A percentile compares a stretch with the other conserved stretches of the same genome.
Conservation (phyloP, 2,888 invertebrate genomes). For the Oligia latruncula region DNA sequence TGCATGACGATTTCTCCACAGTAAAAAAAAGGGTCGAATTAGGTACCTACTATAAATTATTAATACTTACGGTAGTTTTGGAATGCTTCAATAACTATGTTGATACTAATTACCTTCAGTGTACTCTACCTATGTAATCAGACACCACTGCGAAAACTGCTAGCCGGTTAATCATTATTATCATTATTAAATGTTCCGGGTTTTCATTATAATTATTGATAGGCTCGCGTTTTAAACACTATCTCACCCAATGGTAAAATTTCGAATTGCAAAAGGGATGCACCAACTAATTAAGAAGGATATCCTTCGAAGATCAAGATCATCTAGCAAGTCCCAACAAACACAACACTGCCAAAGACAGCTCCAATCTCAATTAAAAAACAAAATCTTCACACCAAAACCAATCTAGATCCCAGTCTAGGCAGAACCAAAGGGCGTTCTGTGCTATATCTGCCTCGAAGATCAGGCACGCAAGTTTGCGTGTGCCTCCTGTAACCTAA, state of each 20-base stretch:
- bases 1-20: too few species aligned
- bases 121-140: not conserved
- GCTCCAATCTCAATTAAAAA: slow-evolving; percentile 1
- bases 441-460: slow-evolving; percentile 65
- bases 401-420: slow-evolving; percentile 61
- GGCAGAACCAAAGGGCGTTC: slow-evolving; percentile 59
- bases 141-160: not conserved
- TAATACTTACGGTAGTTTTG: not conserved
- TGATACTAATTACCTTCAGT: not conserved
- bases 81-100: too few species aligned
- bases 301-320: too few species aligned
- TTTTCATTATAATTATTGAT: not conserved
- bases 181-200: too few species aligned
- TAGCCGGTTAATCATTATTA: not conserved
- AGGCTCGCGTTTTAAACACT: not conserved
- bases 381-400: slow-evolving; percentile 44
- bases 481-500: slow-evolving; percentile 73
- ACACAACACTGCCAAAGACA: not conserved
- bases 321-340: not conserved
- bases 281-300: too few species aligned
- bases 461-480: slow-evolving; percentile 78
- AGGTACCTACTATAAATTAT: too few species aligned
- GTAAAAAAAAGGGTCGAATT: too few species aligned
- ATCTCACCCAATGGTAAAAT: not conserved
- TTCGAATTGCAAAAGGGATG: not conserved